phyloP scores from a whole-genome alignment of 2,888 invertebrate species.

The Philereme transversata region DNA sequence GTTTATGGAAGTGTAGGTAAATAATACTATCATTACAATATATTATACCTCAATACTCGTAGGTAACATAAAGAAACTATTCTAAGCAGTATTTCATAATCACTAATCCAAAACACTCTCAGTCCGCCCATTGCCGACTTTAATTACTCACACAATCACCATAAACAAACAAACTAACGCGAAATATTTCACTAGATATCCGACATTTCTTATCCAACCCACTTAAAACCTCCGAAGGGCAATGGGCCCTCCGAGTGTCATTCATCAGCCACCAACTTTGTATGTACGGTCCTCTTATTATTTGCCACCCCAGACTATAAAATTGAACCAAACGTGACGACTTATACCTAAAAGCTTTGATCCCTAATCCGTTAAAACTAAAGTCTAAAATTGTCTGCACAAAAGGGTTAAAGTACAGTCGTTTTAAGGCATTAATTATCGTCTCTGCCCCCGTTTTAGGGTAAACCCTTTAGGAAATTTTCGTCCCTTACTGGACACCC shows the following conservation, averaged over 20 bases:
- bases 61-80: slow-evolving; percentile 10
- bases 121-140: slow-evolving; percentile 54
- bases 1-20: too few relatives aligned
- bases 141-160: slow-evolving; percentile 59
- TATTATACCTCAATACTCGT: too few relatives aligned
- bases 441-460: slow-evolving; percentile 73
- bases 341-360: slow-evolving; percentile 35
- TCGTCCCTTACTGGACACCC: slow-evolving; percentile 81
- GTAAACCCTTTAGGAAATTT: slow-evolving; percentile 81
- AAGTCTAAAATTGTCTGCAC: slow-evolving; percentile 42
- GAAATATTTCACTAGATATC: slow-evolving; percentile 78
- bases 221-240: slow-evolving; percentile 83
- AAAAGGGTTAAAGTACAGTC: slow-evolving; percentile 59
- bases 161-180: slow-evolving; percentile 53
- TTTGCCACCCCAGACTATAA: slow-evolving; percentile 79
- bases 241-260: slow-evolving; percentile 83
- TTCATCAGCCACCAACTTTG: slow-evolving; percentile 81
- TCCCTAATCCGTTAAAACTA: slow-evolving; percentile 40
- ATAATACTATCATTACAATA: too few relatives aligned
- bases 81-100: slow-evolving; percentile 31
- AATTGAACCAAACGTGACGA: slow-evolving; percentile 73
- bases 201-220: slow-evolving; percentile 82
- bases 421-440: slow-evolving; percentile 80
- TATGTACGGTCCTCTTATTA: slow-evolving; percentile 80
- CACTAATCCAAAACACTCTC: slow-evolving; percentile 46